Conservation (phyloP, 2,113 vertebrate genomes). For the Varanus komodoensis region DNA sequence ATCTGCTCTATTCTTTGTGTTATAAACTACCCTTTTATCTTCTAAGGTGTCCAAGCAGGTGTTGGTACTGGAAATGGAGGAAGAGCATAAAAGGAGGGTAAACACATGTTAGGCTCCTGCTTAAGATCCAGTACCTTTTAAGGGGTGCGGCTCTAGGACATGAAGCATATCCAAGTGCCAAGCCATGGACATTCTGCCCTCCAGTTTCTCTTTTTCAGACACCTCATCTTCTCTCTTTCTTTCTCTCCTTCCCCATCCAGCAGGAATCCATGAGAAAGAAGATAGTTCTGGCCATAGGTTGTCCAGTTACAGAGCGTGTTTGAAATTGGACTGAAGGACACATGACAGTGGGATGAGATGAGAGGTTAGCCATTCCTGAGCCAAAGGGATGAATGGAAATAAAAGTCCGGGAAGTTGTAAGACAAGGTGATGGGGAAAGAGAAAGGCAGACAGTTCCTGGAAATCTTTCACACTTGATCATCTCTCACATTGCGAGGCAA, state of each 20-base stretch:
- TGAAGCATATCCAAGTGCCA: too few relatives aligned
- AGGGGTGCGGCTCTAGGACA: too few relatives aligned
- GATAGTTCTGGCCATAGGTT: not conserved
- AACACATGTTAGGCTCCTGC: too few relatives aligned
- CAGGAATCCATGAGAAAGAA: not conserved
- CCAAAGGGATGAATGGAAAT: not conserved
- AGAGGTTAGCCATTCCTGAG: not conserved
- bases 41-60: too few relatives aligned
- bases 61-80: too few relatives aligned
- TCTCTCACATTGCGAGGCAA: constrained; percentile 35
- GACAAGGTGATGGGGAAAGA: not conserved
- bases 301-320: not conserved
- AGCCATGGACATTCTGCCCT: too few relatives aligned
- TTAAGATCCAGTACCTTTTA: too few relatives aligned
- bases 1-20: too few relatives aligned
- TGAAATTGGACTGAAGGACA: not conserved
- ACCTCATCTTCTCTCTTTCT: not conserved
- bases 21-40: too few relatives aligned
- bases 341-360: too few relatives aligned
- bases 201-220: not conserved
- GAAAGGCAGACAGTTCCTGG: constrained; percentile 20
- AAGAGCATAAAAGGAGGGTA: too few relatives aligned
- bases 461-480: constrained; percentile 52
- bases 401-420: not conserved
- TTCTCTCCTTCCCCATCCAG: not conserved